phyloP scores from a whole-genome alignment of 1,140 invertebrate genomes.

The Lordiphosa mommai region DNA sequence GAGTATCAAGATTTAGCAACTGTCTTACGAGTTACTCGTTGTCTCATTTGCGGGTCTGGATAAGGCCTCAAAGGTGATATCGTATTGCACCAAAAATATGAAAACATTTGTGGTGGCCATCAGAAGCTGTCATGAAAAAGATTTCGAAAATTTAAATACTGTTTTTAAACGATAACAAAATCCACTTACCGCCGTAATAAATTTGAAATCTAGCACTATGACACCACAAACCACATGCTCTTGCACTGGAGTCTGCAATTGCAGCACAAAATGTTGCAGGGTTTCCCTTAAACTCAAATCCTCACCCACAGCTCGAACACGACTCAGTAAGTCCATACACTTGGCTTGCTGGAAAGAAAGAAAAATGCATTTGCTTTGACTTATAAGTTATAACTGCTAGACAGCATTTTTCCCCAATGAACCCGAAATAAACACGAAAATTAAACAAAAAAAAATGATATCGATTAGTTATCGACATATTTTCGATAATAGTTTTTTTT shows the following conservation, averaged over 20 bases:
- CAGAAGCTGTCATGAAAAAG: constrained; percentile 30
- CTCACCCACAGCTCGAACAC: background rate
- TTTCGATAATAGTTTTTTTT: no score
- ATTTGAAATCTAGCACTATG: constrained; percentile 44
- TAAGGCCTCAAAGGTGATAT: constrained; percentile 64
- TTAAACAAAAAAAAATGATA: no score
- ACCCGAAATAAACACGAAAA: no score
- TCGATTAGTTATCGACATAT: no score
- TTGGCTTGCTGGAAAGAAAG: constrained; percentile 25
- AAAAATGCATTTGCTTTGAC: background rate
- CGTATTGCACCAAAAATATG: constrained; percentile 71
- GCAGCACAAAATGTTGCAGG: constrained; percentile 40
- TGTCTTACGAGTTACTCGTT: no score
- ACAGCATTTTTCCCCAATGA: no score
- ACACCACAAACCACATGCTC: constrained; percentile 43
- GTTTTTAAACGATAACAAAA: background rate
- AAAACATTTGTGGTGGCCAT: constrained; percentile 56
- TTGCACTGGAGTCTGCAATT: constrained; percentile 28
- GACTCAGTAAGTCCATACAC: constrained; percentile 30
- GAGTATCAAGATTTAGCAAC: no score
- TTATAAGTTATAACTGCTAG: no score
- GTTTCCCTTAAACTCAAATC: constrained; percentile 32
- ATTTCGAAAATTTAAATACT: background rate
- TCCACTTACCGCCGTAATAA: constrained; percentile 33
- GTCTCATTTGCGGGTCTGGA: constrained; percentile 23